Evolutionary conservation across 2,888 invertebrate genomes (phyloP).

Genomic region (Dryomyza anilis): DNA sequence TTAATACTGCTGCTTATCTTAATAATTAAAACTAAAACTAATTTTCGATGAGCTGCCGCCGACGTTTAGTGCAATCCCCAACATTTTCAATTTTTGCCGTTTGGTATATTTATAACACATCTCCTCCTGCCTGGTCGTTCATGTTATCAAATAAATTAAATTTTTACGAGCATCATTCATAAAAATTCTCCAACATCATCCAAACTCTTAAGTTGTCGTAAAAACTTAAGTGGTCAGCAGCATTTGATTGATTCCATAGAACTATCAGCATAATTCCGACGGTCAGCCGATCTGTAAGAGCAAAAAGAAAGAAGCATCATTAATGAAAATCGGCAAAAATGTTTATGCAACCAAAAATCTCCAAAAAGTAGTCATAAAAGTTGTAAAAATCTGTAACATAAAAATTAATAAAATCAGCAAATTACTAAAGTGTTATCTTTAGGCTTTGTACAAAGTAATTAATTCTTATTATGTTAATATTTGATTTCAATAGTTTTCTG

Average conservation of each 20-base stretch:
- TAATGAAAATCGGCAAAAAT: background rate
- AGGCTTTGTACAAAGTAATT: too few species aligned
- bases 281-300: background rate
- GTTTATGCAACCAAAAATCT: background rate
- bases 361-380: slow-evolving; percentile 6
- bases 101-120: too few species aligned
- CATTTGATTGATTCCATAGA: slow-evolving; percentile 3
- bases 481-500: too few species aligned
- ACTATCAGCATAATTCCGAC: background rate
- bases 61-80: too few species aligned
- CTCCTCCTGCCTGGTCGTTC: too few species aligned
- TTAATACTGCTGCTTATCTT: too few species aligned
- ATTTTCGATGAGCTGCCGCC: too few species aligned
- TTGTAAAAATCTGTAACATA: slow-evolving; percentile 16
- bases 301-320: background rate
- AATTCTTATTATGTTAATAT: too few species aligned
- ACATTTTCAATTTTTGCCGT: too few species aligned
- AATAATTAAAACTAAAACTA: too few species aligned
- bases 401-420: slow-evolving; percentile 16
- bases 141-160: slow-evolving; percentile 6
- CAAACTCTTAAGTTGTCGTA: background rate
- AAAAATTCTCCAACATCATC: background rate
- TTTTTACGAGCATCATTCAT: background rate
- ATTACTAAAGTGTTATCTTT: background rate
- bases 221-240: background rate